Conservation (phyloP, 2,797 vertebrate genomes). For the Dermochelys coriacea region DNA sequence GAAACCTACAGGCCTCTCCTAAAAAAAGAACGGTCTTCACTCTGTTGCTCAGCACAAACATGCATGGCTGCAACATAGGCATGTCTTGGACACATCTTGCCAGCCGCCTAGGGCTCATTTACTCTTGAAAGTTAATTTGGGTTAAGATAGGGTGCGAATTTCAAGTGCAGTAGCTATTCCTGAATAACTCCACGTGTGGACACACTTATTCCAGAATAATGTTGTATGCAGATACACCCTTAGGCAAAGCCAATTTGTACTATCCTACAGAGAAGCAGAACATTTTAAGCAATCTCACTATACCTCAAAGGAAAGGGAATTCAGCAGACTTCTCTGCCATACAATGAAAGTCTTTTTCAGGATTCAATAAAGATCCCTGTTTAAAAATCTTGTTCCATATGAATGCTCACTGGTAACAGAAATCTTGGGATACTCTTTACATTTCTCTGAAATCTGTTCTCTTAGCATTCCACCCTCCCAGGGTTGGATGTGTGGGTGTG, state of each 20-base stretch:
- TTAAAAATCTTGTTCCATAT: background rate
- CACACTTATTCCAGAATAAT: background rate
- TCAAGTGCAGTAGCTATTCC: background rate
- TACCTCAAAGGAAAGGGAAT: background rate
- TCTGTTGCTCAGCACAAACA: background rate
- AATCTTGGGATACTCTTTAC: too few species aligned
- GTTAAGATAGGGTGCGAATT: background rate
- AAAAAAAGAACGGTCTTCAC: background rate
- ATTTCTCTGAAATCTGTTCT: background rate
- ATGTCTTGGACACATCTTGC: background rate
- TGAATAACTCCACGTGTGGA: background rate
- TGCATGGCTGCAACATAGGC: background rate
- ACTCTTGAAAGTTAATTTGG: background rate
- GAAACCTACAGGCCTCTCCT: background rate
- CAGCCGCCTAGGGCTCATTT: background rate
- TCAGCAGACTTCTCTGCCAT: background rate
- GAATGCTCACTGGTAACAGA: background rate
- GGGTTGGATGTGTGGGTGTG: rapidly evolving
- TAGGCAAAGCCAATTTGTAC: background rate
- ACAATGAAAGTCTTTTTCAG: background rate
- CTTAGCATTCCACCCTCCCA: background rate
- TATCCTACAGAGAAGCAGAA: background rate
- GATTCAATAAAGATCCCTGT: background rate
- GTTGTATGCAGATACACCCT: background rate
- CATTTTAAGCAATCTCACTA: background rate